Evolutionary conservation across 2,113 vertebrate genomes (phyloP).

Genomic region (Pagrus major): DNA sequence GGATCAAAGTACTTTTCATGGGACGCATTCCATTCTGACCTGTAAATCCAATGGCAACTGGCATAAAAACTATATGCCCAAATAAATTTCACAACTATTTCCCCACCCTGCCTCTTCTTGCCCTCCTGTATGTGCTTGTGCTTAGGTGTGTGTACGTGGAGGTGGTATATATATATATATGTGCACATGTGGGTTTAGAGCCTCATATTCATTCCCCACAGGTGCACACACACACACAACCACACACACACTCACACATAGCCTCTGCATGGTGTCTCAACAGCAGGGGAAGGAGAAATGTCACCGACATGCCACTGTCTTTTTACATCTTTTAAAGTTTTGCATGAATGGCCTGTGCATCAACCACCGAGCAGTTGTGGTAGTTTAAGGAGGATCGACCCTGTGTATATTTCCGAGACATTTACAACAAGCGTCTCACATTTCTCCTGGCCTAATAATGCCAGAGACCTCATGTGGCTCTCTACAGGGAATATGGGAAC

Average conservation of each 20-base stretch:
- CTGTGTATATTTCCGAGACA: constrained; percentile 74
- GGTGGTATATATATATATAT: constrained; percentile 10
- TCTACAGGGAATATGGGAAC: constrained; percentile 29
- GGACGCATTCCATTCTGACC: constrained; percentile 80
- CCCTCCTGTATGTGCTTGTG: constrained; percentile 9
- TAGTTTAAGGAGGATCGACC: constrained; percentile 51
- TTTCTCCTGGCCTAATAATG: constrained; percentile 74
- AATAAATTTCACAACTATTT: constrained; percentile 81
- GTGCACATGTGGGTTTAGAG: neutral
- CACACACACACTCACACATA: constrained; percentile 63
- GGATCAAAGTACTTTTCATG: constrained; percentile 83
- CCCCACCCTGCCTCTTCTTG: constrained; percentile 30
- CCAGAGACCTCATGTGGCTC: constrained; percentile 66
- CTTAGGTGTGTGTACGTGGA: neutral
- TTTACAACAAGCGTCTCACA: constrained; percentile 75
- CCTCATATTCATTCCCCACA: constrained; percentile 51
- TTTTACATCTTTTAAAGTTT: constrained; percentile 58
- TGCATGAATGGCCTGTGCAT: constrained; percentile 40
- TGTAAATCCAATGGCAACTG: constrained; percentile 82
- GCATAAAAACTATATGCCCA: constrained; percentile 80
- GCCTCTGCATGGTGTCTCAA: constrained; percentile 23
- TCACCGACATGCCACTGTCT: constrained; percentile 51
- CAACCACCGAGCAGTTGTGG: constrained; percentile 41
- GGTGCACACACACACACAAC: constrained; percentile 55
- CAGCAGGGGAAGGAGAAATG: constrained; percentile 46